Base-by-base conservation (phyloP, 2,888 invertebrate genomes). In the Melolontha melolontha region DNA sequence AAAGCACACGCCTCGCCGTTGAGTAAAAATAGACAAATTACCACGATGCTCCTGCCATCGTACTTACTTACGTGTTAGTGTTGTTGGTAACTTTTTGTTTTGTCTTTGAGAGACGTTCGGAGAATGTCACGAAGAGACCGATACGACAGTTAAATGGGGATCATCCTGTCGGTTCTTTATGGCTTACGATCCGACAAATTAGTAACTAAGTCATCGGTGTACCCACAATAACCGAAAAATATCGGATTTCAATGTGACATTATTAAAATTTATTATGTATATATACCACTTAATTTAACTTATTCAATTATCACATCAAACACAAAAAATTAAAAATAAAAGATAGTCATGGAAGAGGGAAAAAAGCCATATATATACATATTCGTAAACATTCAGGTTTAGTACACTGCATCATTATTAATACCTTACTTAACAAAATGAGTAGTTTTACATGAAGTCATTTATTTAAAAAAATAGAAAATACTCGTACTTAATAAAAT, bases 1-100 rank as follows among this genome's bases (percentile, higher is more conserved):
- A 41, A 22, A 2, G 29, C 44, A 59, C 44, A 42, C 44, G 42
- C 59, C 59, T 67, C 67, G 57, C 65, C 64, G 55, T 16, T 54
- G 47, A 22, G 42, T 70, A 50, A 69, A 71, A 71, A 71, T 71
- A 71, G 71, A 71, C 69, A 71, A 71, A 71, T 71, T 70, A 59
- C 59, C 44, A n/a, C n/a, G 44, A 16, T 40, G 57, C 42, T 41
- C 41, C 12, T 41, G 16, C 22, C 17, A n/a, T 17, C 22, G 8
- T 34, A 41, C 52, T 63, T 62, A 51, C 52, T 47, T 42, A 49
- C 39, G 17, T 17, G 34, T 49, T 44, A 41, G 47, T 63, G 22
- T 12, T 29, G 41, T 29, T 40, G 22, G 14, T 29, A 50, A 39
- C 41, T 67, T 64, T 54, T 63, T 64, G 27, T 52, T 67, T 63